These are phyloP conservation scores for Dicyrtomina minuta DNA, from an alignment of 2,888 invertebrate species.

Conservation along the genomic window DNA sequence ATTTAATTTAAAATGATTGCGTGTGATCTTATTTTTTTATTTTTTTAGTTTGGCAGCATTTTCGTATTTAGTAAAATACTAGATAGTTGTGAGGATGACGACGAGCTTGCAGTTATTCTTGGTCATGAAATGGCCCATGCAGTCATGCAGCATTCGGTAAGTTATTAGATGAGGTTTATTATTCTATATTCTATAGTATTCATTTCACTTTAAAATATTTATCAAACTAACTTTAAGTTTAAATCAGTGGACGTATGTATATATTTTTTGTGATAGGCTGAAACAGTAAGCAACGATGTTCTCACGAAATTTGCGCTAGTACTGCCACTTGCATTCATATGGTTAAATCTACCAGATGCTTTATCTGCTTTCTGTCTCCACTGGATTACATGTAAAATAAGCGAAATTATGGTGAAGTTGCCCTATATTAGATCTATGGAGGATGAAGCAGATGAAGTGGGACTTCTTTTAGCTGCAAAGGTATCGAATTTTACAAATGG, in stretches of 20 bases:
- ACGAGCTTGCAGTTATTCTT: slow-evolving; percentile 63
- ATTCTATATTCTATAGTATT: background rate
- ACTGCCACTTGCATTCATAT: slow-evolving; percentile 60
- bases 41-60: slow-evolving; percentile 62
- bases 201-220: background rate
- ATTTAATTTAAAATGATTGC: too few relatives aligned
- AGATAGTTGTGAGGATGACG: slow-evolving; percentile 59
- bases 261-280: slow-evolving; percentile 56
- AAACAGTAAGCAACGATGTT: slow-evolving; percentile 59
- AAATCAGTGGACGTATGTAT: background rate
- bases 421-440: slow-evolving; percentile 63
- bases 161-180: slow-evolving; percentile 34
- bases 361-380: slow-evolving; percentile 59
- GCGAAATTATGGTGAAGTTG: slow-evolving; percentile 58
- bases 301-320: slow-evolving; percentile 60
- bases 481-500: too few relatives aligned
- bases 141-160: slow-evolving; percentile 59
- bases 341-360: slow-evolving; percentile 62
- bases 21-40: background rate
- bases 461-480: slow-evolving; percentile 62
- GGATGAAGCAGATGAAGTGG: slow-evolving; percentile 64
- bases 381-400: slow-evolving; percentile 58
- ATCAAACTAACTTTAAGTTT: background rate
- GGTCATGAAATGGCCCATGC: slow-evolving; percentile 67
- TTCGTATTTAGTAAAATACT: slow-evolving; percentile 63